Conservation (phyloP, 2,888 invertebrate genomes). For the Punctoribates punctum region DNA sequence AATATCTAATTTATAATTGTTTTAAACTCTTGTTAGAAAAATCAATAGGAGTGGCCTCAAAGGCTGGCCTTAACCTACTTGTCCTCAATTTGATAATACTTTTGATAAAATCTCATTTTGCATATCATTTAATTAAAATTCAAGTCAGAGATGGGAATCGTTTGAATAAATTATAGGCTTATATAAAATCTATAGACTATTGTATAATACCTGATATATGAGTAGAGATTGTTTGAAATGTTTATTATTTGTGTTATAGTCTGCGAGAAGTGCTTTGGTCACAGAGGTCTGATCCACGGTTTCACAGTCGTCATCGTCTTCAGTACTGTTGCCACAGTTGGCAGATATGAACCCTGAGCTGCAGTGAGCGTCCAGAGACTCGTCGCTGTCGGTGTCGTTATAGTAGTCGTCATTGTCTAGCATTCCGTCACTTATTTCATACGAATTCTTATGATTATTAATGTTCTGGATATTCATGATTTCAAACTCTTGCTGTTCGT, state of each 20-base stretch:
- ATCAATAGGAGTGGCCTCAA: no score
- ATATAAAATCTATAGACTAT: no score
- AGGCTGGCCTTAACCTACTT: no score
- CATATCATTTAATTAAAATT: no score
- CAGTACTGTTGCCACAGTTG: background rate
- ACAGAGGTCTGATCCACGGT: background rate
- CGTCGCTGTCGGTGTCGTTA: conserved; percentile 10
- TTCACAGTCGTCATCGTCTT: conserved; percentile 5
- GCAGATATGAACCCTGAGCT: conserved; percentile 16
- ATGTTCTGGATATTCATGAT: background rate
- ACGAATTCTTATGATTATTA: background rate
- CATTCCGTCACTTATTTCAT: background rate
- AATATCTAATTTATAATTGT: background rate
- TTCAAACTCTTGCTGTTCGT: background rate
- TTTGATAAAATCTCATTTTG: no score
- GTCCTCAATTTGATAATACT: no score
- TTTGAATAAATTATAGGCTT: no score
- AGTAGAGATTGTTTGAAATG: background rate
- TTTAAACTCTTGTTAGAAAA: background rate
- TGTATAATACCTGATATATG: conserved; percentile 10
- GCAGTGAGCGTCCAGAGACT: conserved; percentile 8
- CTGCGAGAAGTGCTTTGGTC: conserved; percentile 1
- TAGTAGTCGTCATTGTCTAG: conserved; percentile 20
- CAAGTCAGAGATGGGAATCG: no score
- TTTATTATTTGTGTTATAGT: conserved; percentile 18